These are phyloP conservation scores for Vulpes ferrilata DNA, from an alignment of 2,113 vertebrate species.

Conservation along the genomic window DNA sequence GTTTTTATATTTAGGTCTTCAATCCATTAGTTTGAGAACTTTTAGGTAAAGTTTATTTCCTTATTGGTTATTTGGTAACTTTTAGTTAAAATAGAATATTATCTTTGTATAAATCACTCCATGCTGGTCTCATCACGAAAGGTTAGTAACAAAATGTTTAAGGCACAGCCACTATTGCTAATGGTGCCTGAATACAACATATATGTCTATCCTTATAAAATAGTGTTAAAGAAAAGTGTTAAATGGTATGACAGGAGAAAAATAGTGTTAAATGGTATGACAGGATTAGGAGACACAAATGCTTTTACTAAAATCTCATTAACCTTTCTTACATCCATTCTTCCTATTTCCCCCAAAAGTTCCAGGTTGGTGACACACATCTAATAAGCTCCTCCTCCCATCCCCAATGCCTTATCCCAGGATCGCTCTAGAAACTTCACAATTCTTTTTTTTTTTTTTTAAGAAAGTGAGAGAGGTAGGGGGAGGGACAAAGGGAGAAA, in stretches of 20 bases:
- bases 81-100: slow-evolving; percentile 44
- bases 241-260: neutral
- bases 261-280: neutral
- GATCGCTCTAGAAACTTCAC: neutral
- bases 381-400: neutral
- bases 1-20: neutral
- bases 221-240: neutral
- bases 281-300: neutral
- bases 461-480: neutral
- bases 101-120: neutral
- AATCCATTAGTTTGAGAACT: neutral
- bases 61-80: neutral
- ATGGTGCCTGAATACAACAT: neutral
- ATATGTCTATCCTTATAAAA: neutral
- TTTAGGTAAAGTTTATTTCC: neutral
- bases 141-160: neutral
- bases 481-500: neutral
- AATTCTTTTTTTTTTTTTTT: neutral
- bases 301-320: neutral
- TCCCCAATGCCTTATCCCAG: neutral
- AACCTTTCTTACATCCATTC: neutral
- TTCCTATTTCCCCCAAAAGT: neutral
- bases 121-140: neutral
- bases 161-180: accelerated
- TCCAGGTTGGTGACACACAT: neutral